A percentile compares a stretch with the other conserved stretches of the same genome.
Evolutionary conservation across 2,888 invertebrate species (phyloP).

Genomic region (Drosophila atripex): DNA sequence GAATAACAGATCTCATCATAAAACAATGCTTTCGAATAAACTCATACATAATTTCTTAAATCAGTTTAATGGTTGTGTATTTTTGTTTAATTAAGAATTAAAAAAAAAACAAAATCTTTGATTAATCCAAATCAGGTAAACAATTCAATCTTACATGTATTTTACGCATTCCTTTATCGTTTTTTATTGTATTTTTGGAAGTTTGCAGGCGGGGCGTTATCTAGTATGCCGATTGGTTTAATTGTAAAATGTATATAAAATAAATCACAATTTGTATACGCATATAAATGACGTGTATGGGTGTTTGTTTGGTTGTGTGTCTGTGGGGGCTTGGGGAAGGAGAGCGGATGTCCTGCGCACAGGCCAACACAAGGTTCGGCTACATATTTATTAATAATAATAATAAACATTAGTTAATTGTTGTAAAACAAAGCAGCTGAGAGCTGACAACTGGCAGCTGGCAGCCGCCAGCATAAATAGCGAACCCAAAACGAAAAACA

Average conservation of each 20-base stretch:
- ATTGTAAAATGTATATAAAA: slow-evolving; percentile 75
- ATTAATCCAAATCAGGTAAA: slow-evolving; percentile 57
- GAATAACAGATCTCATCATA: slow-evolving; percentile 12
- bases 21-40: slow-evolving; percentile 6
- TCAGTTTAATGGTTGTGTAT: slow-evolving; percentile 12
- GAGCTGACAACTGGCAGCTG: slow-evolving; percentile 57
- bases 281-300: slow-evolving; percentile 52
- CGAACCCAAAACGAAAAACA: slow-evolving; percentile 46
- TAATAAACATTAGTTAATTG: slow-evolving; percentile 73
- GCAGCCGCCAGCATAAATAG: slow-evolving; percentile 55
- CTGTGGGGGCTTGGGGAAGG: slow-evolving; percentile 31
- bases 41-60: slow-evolving; percentile 8
- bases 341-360: slow-evolving; percentile 23
- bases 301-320: slow-evolving; percentile 23
- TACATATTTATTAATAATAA: slow-evolving; percentile 51
- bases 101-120: slow-evolving; percentile 21
- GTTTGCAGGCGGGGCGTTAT: slow-evolving; percentile 45
- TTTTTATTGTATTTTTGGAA: slow-evolving; percentile 37
- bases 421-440: slow-evolving; percentile 74
- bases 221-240: slow-evolving; percentile 59
- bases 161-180: slow-evolving; percentile 16
- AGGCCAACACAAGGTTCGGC: slow-evolving; percentile 39
- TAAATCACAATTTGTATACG: slow-evolving; percentile 78
- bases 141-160: slow-evolving; percentile 46
- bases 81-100: slow-evolving; percentile 17